Conservation (phyloP, 2,113 vertebrate genomes). For the Phaethornis superciliosus region DNA sequence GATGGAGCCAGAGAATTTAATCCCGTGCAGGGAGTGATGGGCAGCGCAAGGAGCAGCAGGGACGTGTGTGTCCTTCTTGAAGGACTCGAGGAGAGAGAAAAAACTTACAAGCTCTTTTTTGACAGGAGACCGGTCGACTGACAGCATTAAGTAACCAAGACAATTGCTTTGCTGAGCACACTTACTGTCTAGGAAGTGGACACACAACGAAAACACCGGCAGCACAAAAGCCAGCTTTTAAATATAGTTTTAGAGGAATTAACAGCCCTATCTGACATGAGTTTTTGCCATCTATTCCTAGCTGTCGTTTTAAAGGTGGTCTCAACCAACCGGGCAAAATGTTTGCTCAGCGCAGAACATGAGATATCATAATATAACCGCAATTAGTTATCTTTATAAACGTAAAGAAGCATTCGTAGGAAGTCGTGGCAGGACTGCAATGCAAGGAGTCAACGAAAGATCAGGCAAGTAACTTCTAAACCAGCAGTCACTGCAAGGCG, state of each 20-base stretch:
- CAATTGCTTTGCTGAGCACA: not conserved
- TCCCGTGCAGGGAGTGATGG: not conserved
- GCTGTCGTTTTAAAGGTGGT: not conserved
- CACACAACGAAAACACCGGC: rapidly evolving
- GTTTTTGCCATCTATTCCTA: not conserved
- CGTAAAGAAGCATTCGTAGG: not conserved
- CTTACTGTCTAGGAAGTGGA: not conserved
- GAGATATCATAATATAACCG: not conserved
- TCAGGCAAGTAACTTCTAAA: not conserved
- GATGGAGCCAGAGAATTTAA: not conserved
- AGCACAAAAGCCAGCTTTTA: not conserved
- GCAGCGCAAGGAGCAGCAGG: not conserved
- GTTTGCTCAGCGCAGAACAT: not conserved
- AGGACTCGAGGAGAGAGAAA: not conserved
- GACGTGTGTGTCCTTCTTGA: not conserved
- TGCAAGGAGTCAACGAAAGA: not conserved
- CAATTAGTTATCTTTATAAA: not conserved
- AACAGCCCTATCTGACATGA: not conserved
- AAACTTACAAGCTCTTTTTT: not conserved
- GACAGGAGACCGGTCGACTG: not conserved
- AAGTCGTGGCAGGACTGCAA: not conserved
- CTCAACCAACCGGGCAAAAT: not conserved
- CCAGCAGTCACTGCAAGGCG: not conserved
- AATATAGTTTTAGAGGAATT: not conserved
- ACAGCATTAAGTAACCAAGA: not conserved